A percentile compares a stretch with the other conserved stretches of the same genome.
phyloP scores from a whole-genome alignment of 2,113 vertebrate genomes.

The Lepus timidus region DNA sequence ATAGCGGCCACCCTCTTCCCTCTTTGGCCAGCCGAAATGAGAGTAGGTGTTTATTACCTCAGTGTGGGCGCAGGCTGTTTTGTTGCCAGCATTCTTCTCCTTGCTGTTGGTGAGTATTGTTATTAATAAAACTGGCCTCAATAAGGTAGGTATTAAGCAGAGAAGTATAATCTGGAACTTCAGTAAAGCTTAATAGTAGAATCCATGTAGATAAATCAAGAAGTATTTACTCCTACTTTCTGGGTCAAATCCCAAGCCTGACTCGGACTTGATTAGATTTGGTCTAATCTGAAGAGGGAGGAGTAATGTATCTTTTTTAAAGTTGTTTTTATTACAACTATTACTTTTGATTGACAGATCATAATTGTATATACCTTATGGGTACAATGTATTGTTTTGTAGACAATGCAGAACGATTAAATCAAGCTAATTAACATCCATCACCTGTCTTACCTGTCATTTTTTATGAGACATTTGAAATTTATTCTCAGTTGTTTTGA shows the following conservation, averaged over 20 bases:
- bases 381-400: background rate
- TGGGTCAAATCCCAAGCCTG: background rate
- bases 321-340: background rate
- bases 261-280: background rate
- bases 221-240: background rate
- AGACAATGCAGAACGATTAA: background rate
- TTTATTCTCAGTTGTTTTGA: constrained; percentile 23
- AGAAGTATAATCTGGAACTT: background rate
- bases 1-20: constrained; percentile 99
- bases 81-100: constrained; percentile 97
- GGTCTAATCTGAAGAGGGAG: background rate
- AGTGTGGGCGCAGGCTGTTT: constrained; percentile 99
- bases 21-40: constrained; percentile 99
- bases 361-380: background rate
- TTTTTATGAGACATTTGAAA: constrained; percentile 29
- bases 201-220: background rate
- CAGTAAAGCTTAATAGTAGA: constrained; percentile 22
- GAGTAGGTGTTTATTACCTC: constrained; percentile 98
- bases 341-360: background rate
- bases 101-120: constrained; percentile 95
- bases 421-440: background rate
- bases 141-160: background rate
- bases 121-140: background rate
- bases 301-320: background rate
- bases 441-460: background rate